These are phyloP conservation scores for Bradypus variegatus DNA, from an alignment of 2,797 vertebrate genomes.

Conservation along the genomic window DNA sequence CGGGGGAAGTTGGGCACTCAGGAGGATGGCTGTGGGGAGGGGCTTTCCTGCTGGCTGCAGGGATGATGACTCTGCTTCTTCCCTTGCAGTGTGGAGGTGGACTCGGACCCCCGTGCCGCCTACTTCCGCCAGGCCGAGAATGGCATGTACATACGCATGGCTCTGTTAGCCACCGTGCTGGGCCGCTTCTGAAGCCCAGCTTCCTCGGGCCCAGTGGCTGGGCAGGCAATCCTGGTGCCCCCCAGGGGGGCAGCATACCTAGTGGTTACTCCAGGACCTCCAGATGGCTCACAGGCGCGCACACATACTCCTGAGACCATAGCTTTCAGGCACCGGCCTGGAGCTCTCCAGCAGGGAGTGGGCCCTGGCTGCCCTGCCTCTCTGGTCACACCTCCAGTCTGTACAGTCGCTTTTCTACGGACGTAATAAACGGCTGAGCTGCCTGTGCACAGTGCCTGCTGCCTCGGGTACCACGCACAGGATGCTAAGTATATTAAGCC, in stretches of 20 bases:
- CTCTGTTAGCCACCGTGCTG: slow-evolving; percentile 90
- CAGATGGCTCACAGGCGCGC: background rate
- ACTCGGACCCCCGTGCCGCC: slow-evolving; percentile 92
- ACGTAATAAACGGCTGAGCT: slow-evolving; percentile 62
- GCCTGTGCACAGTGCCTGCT: background rate
- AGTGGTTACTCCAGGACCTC: background rate
- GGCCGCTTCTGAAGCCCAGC: slow-evolving; percentile 75
- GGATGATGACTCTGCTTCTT: background rate
- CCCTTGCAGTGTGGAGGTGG: slow-evolving; percentile 84
- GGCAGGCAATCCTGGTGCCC: slow-evolving; percentile 26
- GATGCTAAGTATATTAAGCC: background rate
- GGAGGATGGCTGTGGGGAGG: background rate
- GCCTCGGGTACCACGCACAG: background rate
- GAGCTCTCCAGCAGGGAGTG: background rate
- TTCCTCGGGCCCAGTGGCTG: background rate
- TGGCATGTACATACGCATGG: slow-evolving; percentile 97
- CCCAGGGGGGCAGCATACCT: slow-evolving; percentile 46
- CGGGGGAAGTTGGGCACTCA: background rate
- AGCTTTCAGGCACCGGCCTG: background rate
- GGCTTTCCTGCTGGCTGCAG: accelerated
- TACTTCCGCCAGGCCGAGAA: slow-evolving; percentile 98
- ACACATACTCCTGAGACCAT: background rate
- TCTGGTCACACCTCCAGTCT: background rate
- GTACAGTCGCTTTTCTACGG: slow-evolving; percentile 56
- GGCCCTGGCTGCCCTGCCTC: background rate